A percentile compares a stretch with the other conserved stretches of the same genome.
These are phyloP conservation scores for Pelusios castaneus DNA, from an alignment of 2,113 vertebrate species.

Conservation along the genomic window DNA sequence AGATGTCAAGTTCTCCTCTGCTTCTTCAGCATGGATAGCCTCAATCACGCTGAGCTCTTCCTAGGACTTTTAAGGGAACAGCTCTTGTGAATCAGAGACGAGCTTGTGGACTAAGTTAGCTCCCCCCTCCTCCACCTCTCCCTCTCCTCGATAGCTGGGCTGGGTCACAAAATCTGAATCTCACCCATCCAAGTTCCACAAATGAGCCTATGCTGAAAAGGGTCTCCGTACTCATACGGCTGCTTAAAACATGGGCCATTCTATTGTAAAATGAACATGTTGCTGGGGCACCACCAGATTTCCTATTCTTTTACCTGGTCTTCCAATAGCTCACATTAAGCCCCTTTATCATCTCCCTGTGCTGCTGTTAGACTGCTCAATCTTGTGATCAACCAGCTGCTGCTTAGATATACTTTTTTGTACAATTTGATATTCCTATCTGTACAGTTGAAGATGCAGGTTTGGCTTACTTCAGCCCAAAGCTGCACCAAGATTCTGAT, in stretches of 20 bases:
- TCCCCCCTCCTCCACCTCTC: neutral
- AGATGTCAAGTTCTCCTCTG: neutral
- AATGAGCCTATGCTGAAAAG: neutral
- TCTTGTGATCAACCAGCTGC: neutral
- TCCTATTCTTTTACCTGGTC: neutral
- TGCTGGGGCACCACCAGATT: neutral
- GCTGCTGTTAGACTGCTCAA: neutral
- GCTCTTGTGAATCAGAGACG: neutral
- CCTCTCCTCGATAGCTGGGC: neutral
- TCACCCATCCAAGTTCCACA: neutral
- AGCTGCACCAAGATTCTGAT: neutral
- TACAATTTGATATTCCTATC: neutral
- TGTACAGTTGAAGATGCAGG: neutral
- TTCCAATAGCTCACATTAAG: neutral
- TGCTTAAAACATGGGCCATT: neutral
- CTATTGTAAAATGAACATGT: neutral
- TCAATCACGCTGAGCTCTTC: neutral
- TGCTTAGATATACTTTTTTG: neutral
- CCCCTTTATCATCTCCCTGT: neutral
- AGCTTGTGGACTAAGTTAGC: neutral
- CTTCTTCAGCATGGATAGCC: neutral
- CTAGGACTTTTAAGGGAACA: neutral
- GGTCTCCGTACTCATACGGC: neutral
- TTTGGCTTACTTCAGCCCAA: neutral
- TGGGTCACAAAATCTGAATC: neutral